phyloP scores from a whole-genome alignment of 2,888 invertebrate species.

The Vannuccia rotundouncinata region DNA sequence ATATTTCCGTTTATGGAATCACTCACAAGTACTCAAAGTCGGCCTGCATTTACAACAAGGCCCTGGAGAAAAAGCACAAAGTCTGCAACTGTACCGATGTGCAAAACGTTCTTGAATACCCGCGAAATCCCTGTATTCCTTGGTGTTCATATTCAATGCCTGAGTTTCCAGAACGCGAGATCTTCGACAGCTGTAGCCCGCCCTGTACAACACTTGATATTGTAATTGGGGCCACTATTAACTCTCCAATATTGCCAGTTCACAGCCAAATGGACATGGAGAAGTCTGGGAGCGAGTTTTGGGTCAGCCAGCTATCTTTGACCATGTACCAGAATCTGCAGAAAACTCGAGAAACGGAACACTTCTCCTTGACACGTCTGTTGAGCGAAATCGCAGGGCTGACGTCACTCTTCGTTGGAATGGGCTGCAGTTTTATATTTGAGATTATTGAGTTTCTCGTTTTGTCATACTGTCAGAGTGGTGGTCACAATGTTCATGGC shows the following conservation, averaged over 20 bases:
- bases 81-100: not conserved
- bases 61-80: not conserved
- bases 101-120: not conserved
- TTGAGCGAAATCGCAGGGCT: not conserved
- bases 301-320: not conserved
- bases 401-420: not conserved
- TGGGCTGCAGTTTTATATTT: not conserved
- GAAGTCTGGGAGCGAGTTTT: too few relatives aligned
- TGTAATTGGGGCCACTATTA: not conserved
- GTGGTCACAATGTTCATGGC: conserved; percentile 2
- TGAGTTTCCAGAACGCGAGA: conserved; percentile 1
- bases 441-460: not conserved
- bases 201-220: not conserved
- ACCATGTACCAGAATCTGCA: not conserved
- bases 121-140: not conserved
- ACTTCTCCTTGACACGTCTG: not conserved
- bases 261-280: too few relatives aligned
- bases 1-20: not conserved
- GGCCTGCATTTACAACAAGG: not conserved
- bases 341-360: not conserved
- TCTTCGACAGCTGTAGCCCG: not conserved
- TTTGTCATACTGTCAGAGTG: not conserved
- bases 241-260: not conserved
- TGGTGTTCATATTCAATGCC: not conserved
- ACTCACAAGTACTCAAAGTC: not conserved